Percentiles rank a stretch among this genome's conserved stretches.
These are phyloP conservation scores for Hycleus phaleratus DNA, from an alignment of 1,140 invertebrate genomes.

Conservation along the genomic window DNA sequence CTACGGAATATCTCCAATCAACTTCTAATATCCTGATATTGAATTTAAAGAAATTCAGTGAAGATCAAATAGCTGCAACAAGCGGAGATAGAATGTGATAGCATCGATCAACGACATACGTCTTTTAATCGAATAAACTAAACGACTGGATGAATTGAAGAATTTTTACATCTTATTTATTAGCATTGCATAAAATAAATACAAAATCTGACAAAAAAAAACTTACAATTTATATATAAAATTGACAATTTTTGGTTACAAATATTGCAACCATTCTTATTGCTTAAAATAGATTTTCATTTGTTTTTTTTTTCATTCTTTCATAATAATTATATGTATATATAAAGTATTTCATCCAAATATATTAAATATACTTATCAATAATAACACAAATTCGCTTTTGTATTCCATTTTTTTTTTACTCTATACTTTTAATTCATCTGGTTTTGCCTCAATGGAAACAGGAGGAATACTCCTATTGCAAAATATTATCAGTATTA, in stretches of 20 bases:
- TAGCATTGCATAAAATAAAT: constrained; percentile 39
- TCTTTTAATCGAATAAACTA: too few relatives aligned
- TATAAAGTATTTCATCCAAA: constrained; percentile 6
- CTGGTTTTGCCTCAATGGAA: constrained; percentile 2
- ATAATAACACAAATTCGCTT: constrained; percentile 40
- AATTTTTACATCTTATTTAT: constrained; percentile 21
- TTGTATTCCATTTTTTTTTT: not conserved
- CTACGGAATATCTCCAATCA: too few relatives aligned
- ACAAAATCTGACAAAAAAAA: constrained; percentile 34
- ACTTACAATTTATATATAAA: constrained; percentile 30
- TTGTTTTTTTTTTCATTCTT: too few relatives aligned
- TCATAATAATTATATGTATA: not conserved
- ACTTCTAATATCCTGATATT: too few relatives aligned
- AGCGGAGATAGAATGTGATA: too few relatives aligned
- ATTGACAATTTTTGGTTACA: constrained; percentile 31
- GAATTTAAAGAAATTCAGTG: too few relatives aligned
- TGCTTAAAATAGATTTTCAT: not conserved
- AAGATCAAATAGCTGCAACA: too few relatives aligned
- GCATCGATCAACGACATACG: too few relatives aligned
- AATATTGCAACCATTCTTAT: constrained; percentile 31
- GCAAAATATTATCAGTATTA: constrained; percentile 21
- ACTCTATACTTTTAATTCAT: too few relatives aligned
- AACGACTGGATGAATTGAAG: too few relatives aligned
- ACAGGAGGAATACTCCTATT: constrained; percentile 24
- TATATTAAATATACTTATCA: constrained; percentile 30